Conservation (phyloP, 1,140 invertebrate species). For the Drosophila ficusphila region DNA sequence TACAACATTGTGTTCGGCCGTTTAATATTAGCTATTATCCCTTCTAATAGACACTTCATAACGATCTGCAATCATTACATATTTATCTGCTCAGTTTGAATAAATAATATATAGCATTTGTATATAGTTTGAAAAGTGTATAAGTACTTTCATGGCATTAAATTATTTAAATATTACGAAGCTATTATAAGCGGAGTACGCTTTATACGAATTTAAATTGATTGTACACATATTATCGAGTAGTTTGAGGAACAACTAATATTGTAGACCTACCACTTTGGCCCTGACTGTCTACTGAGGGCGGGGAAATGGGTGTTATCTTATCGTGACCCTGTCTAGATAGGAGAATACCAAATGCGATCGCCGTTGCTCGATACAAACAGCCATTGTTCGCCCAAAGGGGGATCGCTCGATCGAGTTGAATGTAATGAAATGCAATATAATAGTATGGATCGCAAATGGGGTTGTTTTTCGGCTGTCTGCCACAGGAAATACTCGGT, state of each 20-base stretch:
- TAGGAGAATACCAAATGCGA: conserved; percentile 30
- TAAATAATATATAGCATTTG: too few species aligned
- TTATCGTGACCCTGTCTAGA: conserved; percentile 35
- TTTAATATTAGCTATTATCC: background rate
- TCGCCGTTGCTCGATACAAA: conserved; percentile 22
- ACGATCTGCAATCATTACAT: background rate
- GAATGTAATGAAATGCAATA: conserved; percentile 3
- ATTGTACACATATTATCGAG: too few species aligned
- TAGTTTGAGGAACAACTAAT: too few species aligned
- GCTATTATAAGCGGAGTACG: too few species aligned
- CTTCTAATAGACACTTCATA: background rate
- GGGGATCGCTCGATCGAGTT: conserved; percentile 9
- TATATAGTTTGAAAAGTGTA: too few species aligned
- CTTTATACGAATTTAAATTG: too few species aligned
- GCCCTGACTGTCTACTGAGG: conserved; percentile 1
- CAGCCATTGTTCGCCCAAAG: background rate
- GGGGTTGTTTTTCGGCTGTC: conserved; percentile 23
- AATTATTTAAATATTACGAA: too few species aligned
- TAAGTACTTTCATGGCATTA: too few species aligned
- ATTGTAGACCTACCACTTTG: conserved; percentile 1
- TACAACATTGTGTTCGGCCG: background rate
- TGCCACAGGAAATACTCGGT: conserved; percentile 28
- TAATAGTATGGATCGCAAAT: background rate
- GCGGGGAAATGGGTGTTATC: conserved; percentile 4
- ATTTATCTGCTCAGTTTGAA: background rate